phyloP scores from a whole-genome alignment of 2,888 invertebrate genomes.

The Chymomyza procnemis region DNA sequence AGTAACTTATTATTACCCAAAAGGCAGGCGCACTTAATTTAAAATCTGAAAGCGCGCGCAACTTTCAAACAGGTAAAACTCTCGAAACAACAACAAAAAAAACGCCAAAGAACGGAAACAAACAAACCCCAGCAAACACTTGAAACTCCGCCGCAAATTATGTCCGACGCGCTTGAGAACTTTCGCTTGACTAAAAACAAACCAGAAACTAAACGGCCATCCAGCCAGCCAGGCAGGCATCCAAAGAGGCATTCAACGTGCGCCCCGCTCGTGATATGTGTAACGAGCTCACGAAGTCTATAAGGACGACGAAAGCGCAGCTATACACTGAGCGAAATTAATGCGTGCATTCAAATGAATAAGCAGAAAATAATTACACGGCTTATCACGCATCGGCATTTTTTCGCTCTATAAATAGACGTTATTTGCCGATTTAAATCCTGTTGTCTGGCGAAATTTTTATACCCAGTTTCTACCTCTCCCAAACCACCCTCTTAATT shows the following conservation, averaged over 20 bases:
- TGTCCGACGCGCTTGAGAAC: constrained; percentile 49
- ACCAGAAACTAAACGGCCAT: background rate
- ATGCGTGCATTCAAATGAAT: too few relatives aligned
- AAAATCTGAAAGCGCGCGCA: background rate
- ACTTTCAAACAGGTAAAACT: background rate
- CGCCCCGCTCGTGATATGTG: background rate
- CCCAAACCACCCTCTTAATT: too few relatives aligned
- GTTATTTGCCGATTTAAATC: too few relatives aligned
- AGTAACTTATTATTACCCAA: background rate
- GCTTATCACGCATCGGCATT: too few relatives aligned
- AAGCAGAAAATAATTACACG: too few relatives aligned
- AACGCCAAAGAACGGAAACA: constrained; percentile 3
- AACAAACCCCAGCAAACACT: background rate
- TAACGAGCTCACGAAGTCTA: background rate
- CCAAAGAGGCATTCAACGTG: background rate
- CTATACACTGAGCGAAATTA: background rate
- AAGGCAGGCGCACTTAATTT: background rate
- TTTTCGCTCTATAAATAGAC: too few relatives aligned
- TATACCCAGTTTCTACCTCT: too few relatives aligned
- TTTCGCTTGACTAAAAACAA: constrained; percentile 45
- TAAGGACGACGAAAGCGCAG: background rate
- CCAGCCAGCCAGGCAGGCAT: background rate
- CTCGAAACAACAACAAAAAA: constrained; percentile 5
- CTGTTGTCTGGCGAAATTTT: too few relatives aligned
- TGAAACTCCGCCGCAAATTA: constrained; percentile 10